A percentile compares a stretch with the other conserved stretches of the same genome.
phyloP scores from a whole-genome alignment of 2,797 vertebrate species.

The Gadopsis bispinosus region DNA sequence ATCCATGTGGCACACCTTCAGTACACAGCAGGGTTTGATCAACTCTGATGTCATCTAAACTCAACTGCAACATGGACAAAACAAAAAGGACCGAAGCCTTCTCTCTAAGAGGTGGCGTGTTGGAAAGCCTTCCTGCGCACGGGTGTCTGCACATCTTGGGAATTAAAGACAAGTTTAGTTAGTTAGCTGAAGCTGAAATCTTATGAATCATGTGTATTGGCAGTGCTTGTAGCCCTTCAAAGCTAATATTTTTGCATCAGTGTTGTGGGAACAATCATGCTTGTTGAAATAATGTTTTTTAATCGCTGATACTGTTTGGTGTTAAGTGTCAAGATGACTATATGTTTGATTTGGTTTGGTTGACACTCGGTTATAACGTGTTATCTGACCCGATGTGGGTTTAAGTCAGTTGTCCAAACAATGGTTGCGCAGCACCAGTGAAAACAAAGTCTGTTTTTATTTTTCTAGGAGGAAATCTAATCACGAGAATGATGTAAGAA shows the following conservation, averaged over 20 bases:
- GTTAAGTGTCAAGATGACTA: slow-evolving; percentile 20
- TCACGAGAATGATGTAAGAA: slow-evolving; percentile 62
- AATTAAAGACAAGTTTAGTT: background rate
- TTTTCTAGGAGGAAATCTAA: slow-evolving; percentile 64
- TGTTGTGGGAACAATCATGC: slow-evolving; percentile 42
- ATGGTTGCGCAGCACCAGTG: slow-evolving; percentile 24
- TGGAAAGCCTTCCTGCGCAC: slow-evolving; percentile 8
- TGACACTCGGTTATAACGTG: slow-evolving; percentile 26
- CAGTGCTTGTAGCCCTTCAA: slow-evolving; percentile 6
- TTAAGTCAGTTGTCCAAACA: slow-evolving; percentile 48
- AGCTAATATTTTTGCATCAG: slow-evolving; percentile 20
- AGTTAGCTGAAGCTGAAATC: slow-evolving; percentile 12
- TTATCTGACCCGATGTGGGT: slow-evolving; percentile 37
- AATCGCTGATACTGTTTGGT: slow-evolving; percentile 19
- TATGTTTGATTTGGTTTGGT: slow-evolving; percentile 42
- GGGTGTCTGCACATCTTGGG: background rate
- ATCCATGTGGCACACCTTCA: slow-evolving; percentile 11
- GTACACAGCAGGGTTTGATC: slow-evolving; percentile 7
- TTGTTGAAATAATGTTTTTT: slow-evolving; percentile 47
- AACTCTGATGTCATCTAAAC: slow-evolving; percentile 4
- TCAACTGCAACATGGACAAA: slow-evolving; percentile 6
- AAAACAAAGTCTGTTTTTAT: slow-evolving; percentile 69
- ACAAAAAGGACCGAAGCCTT: background rate
- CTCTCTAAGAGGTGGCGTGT: background rate
- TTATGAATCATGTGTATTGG: slow-evolving; percentile 10